Conservation (phyloP, 2,797 vertebrate species). For the Myotis planiceps region DNA sequence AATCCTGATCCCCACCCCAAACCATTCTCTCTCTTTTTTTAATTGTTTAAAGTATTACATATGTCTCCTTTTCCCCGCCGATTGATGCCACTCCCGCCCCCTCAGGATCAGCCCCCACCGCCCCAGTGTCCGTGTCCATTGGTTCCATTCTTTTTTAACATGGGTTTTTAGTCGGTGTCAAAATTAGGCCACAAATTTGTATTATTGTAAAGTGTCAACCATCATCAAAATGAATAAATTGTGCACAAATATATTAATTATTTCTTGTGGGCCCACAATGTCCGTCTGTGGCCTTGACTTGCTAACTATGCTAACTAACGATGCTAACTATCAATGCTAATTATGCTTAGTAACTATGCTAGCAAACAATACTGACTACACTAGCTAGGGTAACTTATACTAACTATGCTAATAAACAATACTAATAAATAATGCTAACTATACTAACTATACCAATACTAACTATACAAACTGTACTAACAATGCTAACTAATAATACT, state of each 20-base stretch:
- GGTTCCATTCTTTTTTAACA: not conserved
- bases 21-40: not conserved
- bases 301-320: not conserved
- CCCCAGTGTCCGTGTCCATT: too few species aligned
- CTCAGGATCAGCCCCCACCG: too few species aligned
- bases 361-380: not conserved
- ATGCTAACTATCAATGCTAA: not conserved
- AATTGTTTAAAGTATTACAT: too few species aligned
- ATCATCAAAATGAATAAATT: constrained; percentile 7
- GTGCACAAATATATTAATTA: not conserved
- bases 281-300: not conserved
- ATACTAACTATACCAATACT: not conserved
- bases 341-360: not conserved
- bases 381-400: not conserved
- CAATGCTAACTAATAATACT: not conserved
- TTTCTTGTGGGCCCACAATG: not conserved
- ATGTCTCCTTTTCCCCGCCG: too few species aligned
- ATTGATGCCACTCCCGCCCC: too few species aligned
- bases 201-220: not conserved
- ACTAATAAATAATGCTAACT: not conserved
- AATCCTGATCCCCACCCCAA: not conserved
- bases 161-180: not conserved
- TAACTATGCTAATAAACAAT: not conserved
- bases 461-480: not conserved
- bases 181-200: not conserved